Evolutionary conservation across 2,113 vertebrate species (phyloP).

Genomic region (Mesocricetus auratus): DNA sequence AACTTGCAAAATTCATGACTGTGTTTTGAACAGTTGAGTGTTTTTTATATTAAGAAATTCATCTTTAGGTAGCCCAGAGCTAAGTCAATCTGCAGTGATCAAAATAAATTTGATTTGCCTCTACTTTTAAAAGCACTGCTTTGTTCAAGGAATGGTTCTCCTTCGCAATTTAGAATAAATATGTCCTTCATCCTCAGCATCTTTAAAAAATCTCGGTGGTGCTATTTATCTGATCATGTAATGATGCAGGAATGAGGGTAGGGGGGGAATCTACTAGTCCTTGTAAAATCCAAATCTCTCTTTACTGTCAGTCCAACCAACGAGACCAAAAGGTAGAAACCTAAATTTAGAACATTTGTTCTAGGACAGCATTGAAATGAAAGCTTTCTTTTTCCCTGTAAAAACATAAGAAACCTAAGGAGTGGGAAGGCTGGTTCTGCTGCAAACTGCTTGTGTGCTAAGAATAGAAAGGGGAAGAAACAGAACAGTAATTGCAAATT

Average conservation of each 20-base stretch:
- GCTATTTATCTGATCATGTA: slow-evolving; percentile 31
- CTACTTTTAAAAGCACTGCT: slow-evolving; percentile 24
- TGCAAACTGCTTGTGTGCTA: slow-evolving; percentile 28
- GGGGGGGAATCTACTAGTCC: background rate
- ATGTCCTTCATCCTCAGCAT: background rate
- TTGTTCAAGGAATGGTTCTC: slow-evolving; percentile 14
- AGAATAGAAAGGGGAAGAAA: slow-evolving; percentile 59
- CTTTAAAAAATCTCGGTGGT: slow-evolving; percentile 15
- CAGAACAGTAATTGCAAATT: slow-evolving; percentile 68
- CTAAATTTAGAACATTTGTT: slow-evolving; percentile 52
- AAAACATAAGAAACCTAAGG: slow-evolving; percentile 62
- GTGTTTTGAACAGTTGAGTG: slow-evolving; percentile 37
- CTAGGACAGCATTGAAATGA: slow-evolving; percentile 1
- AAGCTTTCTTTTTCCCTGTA: slow-evolving; percentile 48
- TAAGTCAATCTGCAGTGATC: slow-evolving; percentile 49
- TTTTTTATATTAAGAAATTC: slow-evolving; percentile 47
- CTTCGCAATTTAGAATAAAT: slow-evolving; percentile 15
- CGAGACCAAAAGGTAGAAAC: background rate
- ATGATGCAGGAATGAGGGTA: background rate
- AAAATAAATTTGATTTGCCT: slow-evolving; percentile 60
- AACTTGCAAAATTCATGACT: background rate
- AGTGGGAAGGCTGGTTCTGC: slow-evolving; percentile 38
- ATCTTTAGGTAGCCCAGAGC: slow-evolving; percentile 31
- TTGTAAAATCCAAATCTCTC: slow-evolving; percentile 1
- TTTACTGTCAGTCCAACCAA: slow-evolving; percentile 20